Percentiles rank a stretch among this genome's conserved stretches.
phyloP scores from a whole-genome alignment of 2,113 vertebrate genomes.

The human region DNA sequence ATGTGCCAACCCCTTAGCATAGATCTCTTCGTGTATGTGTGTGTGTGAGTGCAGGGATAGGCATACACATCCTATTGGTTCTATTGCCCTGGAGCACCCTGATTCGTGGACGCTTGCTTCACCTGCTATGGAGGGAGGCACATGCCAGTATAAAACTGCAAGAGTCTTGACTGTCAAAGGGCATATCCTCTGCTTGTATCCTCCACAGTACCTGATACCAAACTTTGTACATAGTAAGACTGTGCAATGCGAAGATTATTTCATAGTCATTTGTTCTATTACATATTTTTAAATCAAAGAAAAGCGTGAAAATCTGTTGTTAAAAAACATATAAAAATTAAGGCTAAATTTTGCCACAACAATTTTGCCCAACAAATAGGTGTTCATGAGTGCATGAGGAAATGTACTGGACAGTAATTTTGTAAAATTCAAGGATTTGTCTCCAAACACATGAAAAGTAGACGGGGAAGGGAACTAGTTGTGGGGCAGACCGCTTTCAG shows the following conservation, averaged over 20 bases:
- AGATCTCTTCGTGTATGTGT: not conserved
- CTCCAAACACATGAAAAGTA: not conserved
- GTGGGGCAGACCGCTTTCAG: not conserved
- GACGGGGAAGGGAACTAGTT: fast-evolving
- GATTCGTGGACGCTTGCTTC: not conserved
- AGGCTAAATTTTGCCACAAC: not conserved
- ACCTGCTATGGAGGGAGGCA: not conserved
- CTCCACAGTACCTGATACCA: not conserved
- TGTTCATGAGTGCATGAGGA: constrained; percentile 43
- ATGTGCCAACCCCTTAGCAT: not conserved
- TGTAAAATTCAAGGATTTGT: not conserved
- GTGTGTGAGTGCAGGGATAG: too few relatives aligned
- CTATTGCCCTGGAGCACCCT: not conserved
- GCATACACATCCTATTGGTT: not conserved
- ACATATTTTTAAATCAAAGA: not conserved
- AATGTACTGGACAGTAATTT: constrained; percentile 69
- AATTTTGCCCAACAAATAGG: not conserved
- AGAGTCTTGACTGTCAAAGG: not conserved
- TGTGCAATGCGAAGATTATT: not conserved
- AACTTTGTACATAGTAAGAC: not conserved
- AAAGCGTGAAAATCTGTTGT: not conserved
- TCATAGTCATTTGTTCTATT: not conserved
- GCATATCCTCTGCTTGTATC: not conserved
- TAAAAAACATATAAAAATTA: not conserved
- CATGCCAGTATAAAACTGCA: not conserved